Evolutionary conservation across 2,888 invertebrate genomes (phyloP), one percentile per base, ranked within the genome.

Genomic region (Sinodicranocentrus sp.): DNA sequence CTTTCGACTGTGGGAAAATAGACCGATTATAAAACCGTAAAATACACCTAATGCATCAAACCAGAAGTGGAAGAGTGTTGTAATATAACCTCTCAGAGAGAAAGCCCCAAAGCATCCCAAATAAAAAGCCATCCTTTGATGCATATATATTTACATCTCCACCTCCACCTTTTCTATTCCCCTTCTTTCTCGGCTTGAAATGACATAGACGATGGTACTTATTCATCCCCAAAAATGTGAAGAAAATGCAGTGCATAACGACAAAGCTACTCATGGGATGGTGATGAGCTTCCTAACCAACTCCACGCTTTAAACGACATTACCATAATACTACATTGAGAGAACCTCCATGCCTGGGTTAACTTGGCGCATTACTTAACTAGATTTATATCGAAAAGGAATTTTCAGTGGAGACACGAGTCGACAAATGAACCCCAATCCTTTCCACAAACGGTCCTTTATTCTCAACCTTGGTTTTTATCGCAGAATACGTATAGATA

Each of bases 401-500:
- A 52, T 57, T 21, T 48, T 48, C 48, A n/a, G 23, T 21, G 57
- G 63, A 48, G 52, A 57, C n/a, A 33, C 6, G 17, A 15, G 17
- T 33, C 63, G 63, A 33, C 63, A 63, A 63, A 33, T 63, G 63
- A 63, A 63, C 33, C 63, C 28, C 33, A 13, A 33, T 33, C 63
- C 33, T 25, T 59, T 59, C 25, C 59, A 48, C 48, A n/a, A n/a
- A n/a, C n/a, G 39, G 10, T 3, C 52, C 5, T 57, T 57, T 21
- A 6, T 57, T 15, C 2, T 3, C 8, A 57, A 6, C 57, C 57
- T 52, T 52, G n/a, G n/a, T 6, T n/a, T n/a, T n/a, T n/a, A n/a
- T n/a, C n/a, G n/a, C n/a, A n/a, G n/a, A n/a, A n/a, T n/a, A n/a
- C n/a, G n/a, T n/a, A n/a, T n/a, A n/a, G n/a, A n/a, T n/a, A n/a